Conservation (phyloP, 2,113 vertebrate genomes). For the Eudyptes chrysolophus region DNA sequence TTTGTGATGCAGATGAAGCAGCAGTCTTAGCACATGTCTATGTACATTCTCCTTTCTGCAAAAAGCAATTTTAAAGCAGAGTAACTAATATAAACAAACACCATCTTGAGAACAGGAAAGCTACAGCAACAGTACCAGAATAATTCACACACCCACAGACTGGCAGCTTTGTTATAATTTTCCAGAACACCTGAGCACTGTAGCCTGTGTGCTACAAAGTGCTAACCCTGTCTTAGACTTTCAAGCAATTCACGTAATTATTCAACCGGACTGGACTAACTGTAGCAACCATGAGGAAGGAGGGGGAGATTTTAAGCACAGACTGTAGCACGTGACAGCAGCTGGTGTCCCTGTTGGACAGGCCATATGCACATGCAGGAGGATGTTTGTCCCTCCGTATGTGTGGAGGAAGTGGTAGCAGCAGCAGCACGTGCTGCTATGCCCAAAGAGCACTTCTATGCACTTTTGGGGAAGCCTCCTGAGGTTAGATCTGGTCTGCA, state of each 20-base stretch:
- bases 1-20: constrained; percentile 92
- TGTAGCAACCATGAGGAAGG: not conserved
- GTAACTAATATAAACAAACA: not conserved
- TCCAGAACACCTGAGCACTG: not conserved
- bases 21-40: constrained; percentile 86
- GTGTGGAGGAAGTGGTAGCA: not conserved
- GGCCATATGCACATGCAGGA: not conserved
- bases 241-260: not conserved
- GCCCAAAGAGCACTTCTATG: not conserved
- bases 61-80: not conserved
- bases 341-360: not conserved
- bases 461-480: not conserved
- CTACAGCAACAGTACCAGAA: not conserved
- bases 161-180: not conserved
- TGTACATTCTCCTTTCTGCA: constrained; percentile 96
- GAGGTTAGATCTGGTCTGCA: not conserved
- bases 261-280: not conserved
- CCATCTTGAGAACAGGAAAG: not conserved
- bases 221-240: not conserved
- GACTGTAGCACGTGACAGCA: not conserved
- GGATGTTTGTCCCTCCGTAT: not conserved
- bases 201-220: not conserved
- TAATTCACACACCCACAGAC: not conserved
- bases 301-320: not conserved
- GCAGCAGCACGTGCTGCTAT: not conserved